Percentiles rank a stretch among this genome's conserved stretches.
Evolutionary conservation across 2,797 vertebrate species (phyloP).

Genomic region (Acipenser oxyrinchus): DNA sequence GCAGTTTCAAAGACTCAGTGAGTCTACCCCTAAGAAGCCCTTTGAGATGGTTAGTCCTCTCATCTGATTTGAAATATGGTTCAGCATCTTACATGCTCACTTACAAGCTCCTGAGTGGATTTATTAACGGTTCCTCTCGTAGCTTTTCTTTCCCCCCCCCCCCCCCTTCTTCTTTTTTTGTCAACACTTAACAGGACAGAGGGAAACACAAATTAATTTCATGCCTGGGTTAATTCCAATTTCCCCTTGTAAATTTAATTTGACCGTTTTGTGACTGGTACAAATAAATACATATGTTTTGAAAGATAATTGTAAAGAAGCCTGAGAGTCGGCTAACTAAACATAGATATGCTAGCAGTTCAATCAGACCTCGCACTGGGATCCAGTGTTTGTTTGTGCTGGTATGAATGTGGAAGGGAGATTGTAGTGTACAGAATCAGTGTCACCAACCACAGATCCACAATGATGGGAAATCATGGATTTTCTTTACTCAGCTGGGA

Average conservation of each 20-base stretch:
- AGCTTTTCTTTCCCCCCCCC: too few species aligned
- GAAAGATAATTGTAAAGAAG: neutral
- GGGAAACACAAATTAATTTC: constrained; percentile 29
- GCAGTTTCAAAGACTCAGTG: too few species aligned
- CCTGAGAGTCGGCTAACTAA: neutral
- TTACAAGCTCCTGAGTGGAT: constrained; percentile 1
- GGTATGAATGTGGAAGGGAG: too few species aligned
- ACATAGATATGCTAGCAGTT: too few species aligned
- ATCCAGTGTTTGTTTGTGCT: too few species aligned
- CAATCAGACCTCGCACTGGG: too few species aligned
- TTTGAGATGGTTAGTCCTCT: too few species aligned
- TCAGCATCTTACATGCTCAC: constrained; percentile 1
- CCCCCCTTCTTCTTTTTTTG: neutral
- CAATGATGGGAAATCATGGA: too few species aligned
- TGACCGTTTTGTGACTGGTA: constrained; percentile 19
- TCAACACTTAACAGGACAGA: constrained; percentile 13
- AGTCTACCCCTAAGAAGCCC: too few species aligned
- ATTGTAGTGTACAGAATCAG: too few species aligned
- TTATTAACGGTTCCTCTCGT: neutral
- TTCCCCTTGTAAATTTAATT: constrained; percentile 29
- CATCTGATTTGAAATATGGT: neutral
- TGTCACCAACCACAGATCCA: too few species aligned
- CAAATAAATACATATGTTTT: constrained; percentile 1
- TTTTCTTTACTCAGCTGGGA: too few species aligned
- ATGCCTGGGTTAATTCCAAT: constrained; percentile 29